Evolutionary conservation across 2,113 vertebrate species (phyloP).

Genomic region (Scophthalmus maximus): DNA sequence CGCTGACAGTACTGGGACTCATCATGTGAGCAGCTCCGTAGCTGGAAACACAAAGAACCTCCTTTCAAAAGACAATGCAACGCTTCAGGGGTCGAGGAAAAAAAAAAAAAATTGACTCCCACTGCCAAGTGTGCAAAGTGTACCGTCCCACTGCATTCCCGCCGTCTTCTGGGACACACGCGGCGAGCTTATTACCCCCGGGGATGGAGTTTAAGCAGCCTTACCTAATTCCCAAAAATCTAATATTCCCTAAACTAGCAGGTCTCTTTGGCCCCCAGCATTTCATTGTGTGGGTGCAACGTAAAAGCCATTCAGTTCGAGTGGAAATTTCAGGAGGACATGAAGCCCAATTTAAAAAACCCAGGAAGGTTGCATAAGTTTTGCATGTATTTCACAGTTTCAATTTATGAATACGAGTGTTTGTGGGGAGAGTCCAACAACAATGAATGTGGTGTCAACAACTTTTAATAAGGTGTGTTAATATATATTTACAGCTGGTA

Average conservation of each 20-base stretch:
- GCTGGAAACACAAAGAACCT: conserved; percentile 64
- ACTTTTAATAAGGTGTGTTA: too few relatives aligned
- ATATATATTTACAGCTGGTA: too few relatives aligned
- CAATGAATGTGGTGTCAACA: too few relatives aligned
- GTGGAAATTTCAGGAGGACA: conserved; percentile 6
- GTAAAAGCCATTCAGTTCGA: conserved; percentile 28
- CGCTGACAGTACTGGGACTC: conserved; percentile 63
- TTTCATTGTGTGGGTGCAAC: conserved; percentile 40
- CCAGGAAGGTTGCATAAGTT: background rate
- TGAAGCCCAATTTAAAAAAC: background rate
- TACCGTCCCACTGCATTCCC: conserved; percentile 52
- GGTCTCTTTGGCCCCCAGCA: conserved; percentile 34
- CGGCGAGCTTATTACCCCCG: conserved; percentile 24
- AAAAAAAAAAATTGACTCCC: conserved; percentile 57
- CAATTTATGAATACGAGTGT: too few relatives aligned
- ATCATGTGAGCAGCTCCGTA: conserved; percentile 62
- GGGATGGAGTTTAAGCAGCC: conserved; percentile 48
- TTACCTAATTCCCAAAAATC: conserved; percentile 19
- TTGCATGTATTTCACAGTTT: too few relatives aligned
- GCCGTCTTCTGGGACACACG: conserved; percentile 46
- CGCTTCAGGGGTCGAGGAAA: conserved; percentile 66
- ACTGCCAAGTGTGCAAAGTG: conserved; percentile 64
- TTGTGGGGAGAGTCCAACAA: too few relatives aligned
- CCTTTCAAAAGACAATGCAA: conserved; percentile 73
- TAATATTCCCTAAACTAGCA: conserved; percentile 43